Conservation (phyloP, 2,113 vertebrate species). For the Centropristis striata region DNA sequence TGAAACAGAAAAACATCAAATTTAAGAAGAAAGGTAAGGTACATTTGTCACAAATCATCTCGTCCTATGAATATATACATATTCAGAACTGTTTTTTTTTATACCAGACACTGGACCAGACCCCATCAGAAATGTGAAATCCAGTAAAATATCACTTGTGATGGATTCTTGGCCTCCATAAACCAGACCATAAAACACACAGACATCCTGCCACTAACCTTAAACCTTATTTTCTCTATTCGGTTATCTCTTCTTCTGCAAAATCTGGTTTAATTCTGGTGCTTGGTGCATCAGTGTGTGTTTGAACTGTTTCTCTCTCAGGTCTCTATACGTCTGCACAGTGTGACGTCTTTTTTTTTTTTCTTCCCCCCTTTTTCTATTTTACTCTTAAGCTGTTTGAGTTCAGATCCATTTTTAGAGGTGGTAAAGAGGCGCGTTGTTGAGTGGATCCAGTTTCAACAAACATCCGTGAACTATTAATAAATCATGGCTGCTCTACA, state of each 20-base stretch:
- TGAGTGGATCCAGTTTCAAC: conserved; percentile 61
- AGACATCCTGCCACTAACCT: background rate
- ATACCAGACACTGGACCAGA: background rate
- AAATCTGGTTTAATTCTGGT: conserved; percentile 57
- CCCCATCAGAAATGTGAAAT: background rate
- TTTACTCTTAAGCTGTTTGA: conserved; percentile 17
- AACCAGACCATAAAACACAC: background rate
- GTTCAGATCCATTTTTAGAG: conserved; percentile 58
- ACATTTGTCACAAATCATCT: background rate
- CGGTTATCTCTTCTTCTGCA: conserved; percentile 52
- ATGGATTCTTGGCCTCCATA: conserved; percentile 22
- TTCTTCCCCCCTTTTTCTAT: background rate
- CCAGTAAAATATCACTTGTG: background rate
- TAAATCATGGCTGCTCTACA: conserved; percentile 55
- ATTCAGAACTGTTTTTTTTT: background rate
- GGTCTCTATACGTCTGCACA: background rate
- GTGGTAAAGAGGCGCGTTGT: conserved; percentile 41
- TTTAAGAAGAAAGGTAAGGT: background rate
- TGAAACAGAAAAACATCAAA: background rate
- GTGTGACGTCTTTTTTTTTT: background rate
- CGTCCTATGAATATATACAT: background rate
- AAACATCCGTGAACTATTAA: conserved; percentile 68
- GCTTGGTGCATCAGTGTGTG: background rate
- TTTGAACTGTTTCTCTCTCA: background rate
- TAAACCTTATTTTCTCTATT: conserved; percentile 43